Conservation (phyloP, 2,113 vertebrate species). For the Recurvirostra avosetta region DNA sequence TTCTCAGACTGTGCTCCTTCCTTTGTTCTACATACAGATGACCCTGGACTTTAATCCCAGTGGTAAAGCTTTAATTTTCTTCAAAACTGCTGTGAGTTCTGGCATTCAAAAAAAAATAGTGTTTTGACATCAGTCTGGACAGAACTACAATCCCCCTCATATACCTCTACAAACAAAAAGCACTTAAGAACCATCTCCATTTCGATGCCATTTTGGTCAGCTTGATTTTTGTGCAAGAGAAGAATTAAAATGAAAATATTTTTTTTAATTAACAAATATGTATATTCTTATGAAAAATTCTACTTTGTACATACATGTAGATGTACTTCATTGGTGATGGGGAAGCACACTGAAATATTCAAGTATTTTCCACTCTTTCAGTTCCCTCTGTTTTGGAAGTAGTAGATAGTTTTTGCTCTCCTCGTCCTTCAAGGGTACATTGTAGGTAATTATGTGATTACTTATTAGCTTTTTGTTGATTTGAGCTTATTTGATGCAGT, state of each 20-base stretch:
- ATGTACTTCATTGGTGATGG: background rate
- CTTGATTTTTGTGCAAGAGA: background rate
- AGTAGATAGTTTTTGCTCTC: background rate
- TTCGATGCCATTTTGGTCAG: background rate
- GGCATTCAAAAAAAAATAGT: background rate
- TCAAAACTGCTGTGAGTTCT: background rate
- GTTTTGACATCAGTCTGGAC: background rate
- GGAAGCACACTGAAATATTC: background rate
- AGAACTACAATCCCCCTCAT: background rate
- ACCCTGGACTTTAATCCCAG: background rate
- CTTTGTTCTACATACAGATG: background rate
- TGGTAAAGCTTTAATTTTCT: background rate
- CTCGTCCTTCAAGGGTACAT: background rate
- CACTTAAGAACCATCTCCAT: background rate
- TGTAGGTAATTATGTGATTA: conserved; percentile 4
- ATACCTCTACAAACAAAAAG: background rate
- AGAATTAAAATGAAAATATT: background rate
- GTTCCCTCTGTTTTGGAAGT: background rate
- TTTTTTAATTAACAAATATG: background rate
- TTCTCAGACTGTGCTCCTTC: background rate
- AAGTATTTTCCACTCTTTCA: background rate
- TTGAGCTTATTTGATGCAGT: conserved; percentile 31
- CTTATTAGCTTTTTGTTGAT: conserved; percentile 38
- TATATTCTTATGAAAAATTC: background rate
- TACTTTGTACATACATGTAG: background rate